Evolutionary conservation across 2,113 vertebrate species (phyloP), one percentile per base, ranked within the genome.

Genomic region (Lucifuga dentata): DNA sequence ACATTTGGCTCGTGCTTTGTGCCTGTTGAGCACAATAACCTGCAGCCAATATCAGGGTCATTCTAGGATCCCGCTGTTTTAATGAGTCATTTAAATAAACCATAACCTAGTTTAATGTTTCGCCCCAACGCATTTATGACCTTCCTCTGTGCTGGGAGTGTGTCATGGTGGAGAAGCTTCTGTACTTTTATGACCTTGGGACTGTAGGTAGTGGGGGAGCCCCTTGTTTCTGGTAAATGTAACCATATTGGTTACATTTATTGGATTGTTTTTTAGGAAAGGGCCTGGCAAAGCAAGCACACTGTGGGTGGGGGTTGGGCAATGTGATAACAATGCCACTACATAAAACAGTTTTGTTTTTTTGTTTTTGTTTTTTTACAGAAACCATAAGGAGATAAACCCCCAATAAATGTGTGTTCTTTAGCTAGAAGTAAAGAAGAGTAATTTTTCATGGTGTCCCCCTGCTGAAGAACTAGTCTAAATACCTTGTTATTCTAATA

Each of bases 31-130:
- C 0, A 29, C 12, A 60, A 38, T 35, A 41, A 66, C 64, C 67
- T 46, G 13, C 40, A 20, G 16, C 16, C 20, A n/a, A 44, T 38
- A 40, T 1, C 2, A 38, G 5, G 29, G 20, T 66, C 45, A 44
- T 32, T 41, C 58, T 15, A 63, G 32, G 63, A 62, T 67, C 39
- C 11, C 6, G 32, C n/a, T n/a, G n/a, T 29, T 29, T 29, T 29
- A 29, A 29, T 29, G 12, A 60, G 8, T 26, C 38, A 35, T 16
- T 56, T 64, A 10, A 56, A 17, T 24, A 24, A 11, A 3, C 40
- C 12, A 7, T 51, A 43, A 53, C 26, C 23, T 23, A 32, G 13
- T 9, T 24, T 50, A 9, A 44, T 39, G 10, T 26, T 24, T 68
- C 33, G 24, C 9, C 55, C 3, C 7, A 3, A 29, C 26, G 45